Conservation (phyloP, 2,113 vertebrate species). For the Paedocypris sp. region DNA sequence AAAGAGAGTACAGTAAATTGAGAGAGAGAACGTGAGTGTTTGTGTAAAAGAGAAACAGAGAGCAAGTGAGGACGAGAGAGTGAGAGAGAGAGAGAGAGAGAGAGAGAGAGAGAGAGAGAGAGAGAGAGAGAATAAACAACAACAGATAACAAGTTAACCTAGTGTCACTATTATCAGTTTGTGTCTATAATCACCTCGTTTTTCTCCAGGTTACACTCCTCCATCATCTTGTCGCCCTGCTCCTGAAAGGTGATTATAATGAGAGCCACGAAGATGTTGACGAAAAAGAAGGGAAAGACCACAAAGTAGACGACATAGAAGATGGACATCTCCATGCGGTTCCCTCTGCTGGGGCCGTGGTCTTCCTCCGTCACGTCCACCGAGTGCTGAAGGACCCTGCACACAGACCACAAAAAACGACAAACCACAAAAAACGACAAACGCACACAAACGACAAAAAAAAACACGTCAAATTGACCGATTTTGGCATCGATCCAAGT, state of each 20-base stretch:
- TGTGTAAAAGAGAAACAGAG: no score
- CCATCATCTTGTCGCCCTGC: slow-evolving; percentile 98
- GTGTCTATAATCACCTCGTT: slow-evolving; percentile 71
- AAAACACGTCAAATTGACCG: no score
- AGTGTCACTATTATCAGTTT: neutral
- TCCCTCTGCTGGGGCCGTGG: slow-evolving; percentile 87
- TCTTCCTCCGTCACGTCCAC: slow-evolving; percentile 95
- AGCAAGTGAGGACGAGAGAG: no score
- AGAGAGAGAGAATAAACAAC: neutral
- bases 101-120: no score
- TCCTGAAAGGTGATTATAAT: slow-evolving; percentile 99
- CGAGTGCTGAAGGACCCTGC: slow-evolving; percentile 90
- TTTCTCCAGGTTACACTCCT: slow-evolving; percentile 95
- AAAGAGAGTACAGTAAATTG: no score
- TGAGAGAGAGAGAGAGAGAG: no score
- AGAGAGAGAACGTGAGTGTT: no score
- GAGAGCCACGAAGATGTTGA: slow-evolving; percentile 97
- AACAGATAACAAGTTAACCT: neutral
- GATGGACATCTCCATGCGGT: slow-evolving; percentile 99
- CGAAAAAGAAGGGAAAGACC: slow-evolving; percentile 97
- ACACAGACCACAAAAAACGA: no score
- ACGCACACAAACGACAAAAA: no score
- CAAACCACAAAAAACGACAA: neutral
- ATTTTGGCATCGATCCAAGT: no score
- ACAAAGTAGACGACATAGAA: slow-evolving; percentile 98